A percentile compares a stretch with the other conserved stretches of the same genome.
Evolutionary conservation across 2,888 invertebrate genomes (phyloP).

Genomic region (Dichetophora obliterata): DNA sequence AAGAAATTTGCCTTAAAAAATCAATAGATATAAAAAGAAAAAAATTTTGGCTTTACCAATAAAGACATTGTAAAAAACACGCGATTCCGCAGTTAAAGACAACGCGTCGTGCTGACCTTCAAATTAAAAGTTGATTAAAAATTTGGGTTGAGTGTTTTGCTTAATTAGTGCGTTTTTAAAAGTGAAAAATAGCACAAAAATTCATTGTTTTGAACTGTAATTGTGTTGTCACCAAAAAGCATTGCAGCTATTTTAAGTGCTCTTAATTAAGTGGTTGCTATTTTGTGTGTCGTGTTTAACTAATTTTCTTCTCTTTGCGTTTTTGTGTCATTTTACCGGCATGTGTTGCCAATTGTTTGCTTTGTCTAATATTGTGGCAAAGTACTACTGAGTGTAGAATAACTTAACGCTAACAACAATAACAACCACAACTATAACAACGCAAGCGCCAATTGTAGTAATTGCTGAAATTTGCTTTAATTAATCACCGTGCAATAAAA

Average conservation of each 20-base stretch:
- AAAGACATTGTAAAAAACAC: no score
- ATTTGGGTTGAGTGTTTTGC: no score
- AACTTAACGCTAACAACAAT: neutral
- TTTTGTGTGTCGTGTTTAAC: no score
- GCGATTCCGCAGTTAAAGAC: no score
- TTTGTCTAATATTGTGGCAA: neutral
- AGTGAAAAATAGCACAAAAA: no score
- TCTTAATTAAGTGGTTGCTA: no score
- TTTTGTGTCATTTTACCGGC: neutral
- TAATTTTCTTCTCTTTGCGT: neutral
- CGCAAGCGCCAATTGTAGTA: conserved; percentile 39
- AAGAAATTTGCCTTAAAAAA: neutral
- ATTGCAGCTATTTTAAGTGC: neutral
- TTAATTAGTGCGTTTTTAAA: no score
- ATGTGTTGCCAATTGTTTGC: neutral
- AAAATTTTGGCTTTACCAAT: neutral
- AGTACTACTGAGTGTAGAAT: neutral
- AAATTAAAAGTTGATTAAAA: no score
- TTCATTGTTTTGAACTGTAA: neutral
- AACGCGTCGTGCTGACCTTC: no score
- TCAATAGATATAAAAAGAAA: neutral
- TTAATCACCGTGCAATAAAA: conserved; percentile 25
- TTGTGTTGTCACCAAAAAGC: neutral
- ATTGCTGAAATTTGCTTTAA: conserved; percentile 40
- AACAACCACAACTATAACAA: conserved; percentile 38